phyloP scores from a whole-genome alignment of 2,797 vertebrate genomes.

The Fringilla coelebs region DNA sequence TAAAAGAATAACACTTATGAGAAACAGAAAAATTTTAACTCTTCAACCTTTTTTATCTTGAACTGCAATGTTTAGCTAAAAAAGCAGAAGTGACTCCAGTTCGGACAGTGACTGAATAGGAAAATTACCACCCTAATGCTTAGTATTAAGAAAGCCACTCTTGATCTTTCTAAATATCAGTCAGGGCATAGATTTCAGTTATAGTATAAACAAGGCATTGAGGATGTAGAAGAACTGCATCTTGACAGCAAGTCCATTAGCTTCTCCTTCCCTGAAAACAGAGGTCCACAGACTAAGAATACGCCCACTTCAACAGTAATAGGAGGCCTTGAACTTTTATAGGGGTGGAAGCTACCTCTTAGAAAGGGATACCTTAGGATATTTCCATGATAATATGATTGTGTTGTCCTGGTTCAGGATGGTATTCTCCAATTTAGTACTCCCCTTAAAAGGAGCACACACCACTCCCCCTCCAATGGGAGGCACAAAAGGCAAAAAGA shows the following conservation, averaged over 20 bases:
- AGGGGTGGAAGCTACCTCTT: background rate
- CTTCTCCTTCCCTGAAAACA: background rate
- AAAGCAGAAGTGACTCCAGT: background rate
- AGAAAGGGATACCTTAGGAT: background rate
- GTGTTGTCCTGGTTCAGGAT: background rate
- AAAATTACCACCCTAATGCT: background rate
- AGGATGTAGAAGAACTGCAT: background rate
- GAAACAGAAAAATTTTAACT: background rate
- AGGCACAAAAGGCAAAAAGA: background rate
- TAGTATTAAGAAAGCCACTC: background rate
- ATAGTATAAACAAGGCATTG: background rate
- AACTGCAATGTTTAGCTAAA: background rate
- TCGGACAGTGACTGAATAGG: background rate
- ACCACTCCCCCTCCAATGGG: rapidly evolving
- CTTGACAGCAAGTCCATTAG: background rate
- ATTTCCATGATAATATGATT: background rate
- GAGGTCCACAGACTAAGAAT: background rate
- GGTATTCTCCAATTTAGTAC: background rate
- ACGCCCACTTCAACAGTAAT: background rate
- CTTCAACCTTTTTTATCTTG: background rate
- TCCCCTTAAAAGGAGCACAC: background rate
- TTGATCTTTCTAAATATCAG: background rate
- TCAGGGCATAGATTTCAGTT: background rate
- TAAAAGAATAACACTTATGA: background rate
- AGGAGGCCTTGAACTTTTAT: background rate